phyloP scores from a whole-genome alignment of 2,113 vertebrate species.

The Coptodon rendalli region DNA sequence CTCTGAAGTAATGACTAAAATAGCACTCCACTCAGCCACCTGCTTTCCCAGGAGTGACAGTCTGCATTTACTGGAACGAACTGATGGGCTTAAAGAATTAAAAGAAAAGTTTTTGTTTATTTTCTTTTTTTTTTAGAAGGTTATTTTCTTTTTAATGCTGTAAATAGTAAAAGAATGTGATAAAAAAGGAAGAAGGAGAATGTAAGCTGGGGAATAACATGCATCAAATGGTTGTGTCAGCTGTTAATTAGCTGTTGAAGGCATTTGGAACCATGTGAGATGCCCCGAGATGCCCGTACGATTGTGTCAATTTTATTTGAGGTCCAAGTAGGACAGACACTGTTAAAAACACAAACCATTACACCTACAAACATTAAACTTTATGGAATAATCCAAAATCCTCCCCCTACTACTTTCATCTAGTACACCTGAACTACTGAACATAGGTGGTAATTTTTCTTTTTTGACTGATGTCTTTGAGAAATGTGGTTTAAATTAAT shows the following conservation, averaged over 20 bases:
- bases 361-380: accelerated
- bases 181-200: background rate
- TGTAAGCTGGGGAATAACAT: background rate
- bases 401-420: background rate
- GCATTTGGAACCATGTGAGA: background rate
- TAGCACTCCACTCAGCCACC: background rate
- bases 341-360: background rate
- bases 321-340: background rate
- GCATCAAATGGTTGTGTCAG: background rate
- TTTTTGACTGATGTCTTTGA: background rate
- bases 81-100: background rate
- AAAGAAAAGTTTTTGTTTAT: background rate
- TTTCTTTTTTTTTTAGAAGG: background rate
- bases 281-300: accelerated
- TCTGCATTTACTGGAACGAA: background rate
- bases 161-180: background rate
- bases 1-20: background rate
- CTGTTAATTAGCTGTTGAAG: background rate
- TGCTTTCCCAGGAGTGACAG: background rate
- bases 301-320: background rate
- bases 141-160: background rate
- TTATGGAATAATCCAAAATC: background rate
- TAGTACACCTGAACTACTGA: background rate
- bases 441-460: background rate
- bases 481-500: background rate